Evolutionary conservation across 2,113 vertebrate genomes (phyloP).

Genomic region (Spermophilus dauricus): DNA sequence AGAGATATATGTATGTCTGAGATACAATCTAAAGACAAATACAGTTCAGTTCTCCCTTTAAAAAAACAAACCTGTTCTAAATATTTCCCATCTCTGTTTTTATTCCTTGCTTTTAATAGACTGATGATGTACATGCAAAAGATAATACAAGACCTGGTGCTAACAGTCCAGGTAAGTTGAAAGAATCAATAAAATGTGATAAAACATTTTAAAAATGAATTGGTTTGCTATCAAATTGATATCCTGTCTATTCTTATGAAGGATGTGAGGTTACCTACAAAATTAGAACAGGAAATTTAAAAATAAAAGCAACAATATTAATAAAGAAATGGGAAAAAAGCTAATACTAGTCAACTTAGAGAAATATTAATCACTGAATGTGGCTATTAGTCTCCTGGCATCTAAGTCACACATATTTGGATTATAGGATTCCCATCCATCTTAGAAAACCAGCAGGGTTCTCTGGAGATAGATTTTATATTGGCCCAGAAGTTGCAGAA

Average conservation of each 20-base stretch:
- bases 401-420: not conserved
- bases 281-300: not conserved
- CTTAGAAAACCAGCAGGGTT: not conserved
- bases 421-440: not conserved
- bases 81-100: not conserved
- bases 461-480: not conserved
- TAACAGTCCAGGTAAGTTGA: constrained; percentile 92
- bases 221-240: not conserved
- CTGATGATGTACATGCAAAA: constrained; percentile 97
- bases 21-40: not conserved
- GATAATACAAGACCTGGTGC: constrained; percentile 95
- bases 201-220: not conserved
- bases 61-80: not conserved
- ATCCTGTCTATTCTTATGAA: not conserved
- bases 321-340: not conserved
- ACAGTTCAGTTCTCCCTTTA: not conserved
- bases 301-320: constrained; percentile 37
- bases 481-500: not conserved
- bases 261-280: not conserved
- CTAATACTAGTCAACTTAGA: not conserved
- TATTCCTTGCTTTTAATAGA: constrained; percentile 86
- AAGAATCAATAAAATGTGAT: not conserved
- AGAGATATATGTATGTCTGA: not conserved
- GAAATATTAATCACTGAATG: not conserved
- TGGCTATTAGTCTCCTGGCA: not conserved